These are phyloP conservation scores for Atrina japonica DNA, from an alignment of 2,888 invertebrate genomes.

Conservation along the genomic window DNA sequence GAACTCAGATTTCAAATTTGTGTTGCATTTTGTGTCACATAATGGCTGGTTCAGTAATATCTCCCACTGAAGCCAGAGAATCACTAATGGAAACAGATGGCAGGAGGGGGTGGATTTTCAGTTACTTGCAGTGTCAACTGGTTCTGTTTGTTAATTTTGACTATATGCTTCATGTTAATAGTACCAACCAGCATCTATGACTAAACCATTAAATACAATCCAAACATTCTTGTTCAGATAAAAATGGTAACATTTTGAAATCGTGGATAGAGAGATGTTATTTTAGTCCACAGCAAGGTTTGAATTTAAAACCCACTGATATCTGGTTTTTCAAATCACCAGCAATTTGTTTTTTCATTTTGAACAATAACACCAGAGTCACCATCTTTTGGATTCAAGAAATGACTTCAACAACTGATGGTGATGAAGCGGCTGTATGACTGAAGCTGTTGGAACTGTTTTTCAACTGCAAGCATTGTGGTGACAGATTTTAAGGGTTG, in stretches of 20 bases:
- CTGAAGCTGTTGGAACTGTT: slow-evolving; percentile 21
- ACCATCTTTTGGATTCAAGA: slow-evolving; percentile 5
- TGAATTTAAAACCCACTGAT: background rate
- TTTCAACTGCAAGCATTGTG: slow-evolving; percentile 23
- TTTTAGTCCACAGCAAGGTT: background rate
- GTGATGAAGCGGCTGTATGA: slow-evolving; percentile 24
- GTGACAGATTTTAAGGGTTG: slow-evolving; percentile 27
- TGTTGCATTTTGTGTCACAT: background rate
- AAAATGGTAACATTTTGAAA: background rate
- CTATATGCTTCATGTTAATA: background rate
- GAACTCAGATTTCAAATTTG: background rate
- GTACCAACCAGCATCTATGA: background rate
- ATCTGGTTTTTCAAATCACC: slow-evolving; percentile 8
- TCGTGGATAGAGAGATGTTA: background rate
- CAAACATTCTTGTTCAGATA: background rate
- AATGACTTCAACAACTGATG: background rate
- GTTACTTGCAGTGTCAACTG: background rate
- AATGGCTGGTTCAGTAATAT: background rate
- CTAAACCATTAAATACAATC: background rate
- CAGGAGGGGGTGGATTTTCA: background rate
- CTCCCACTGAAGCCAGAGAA: background rate
- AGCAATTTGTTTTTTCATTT: slow-evolving; percentile 4
- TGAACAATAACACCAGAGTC: background rate
- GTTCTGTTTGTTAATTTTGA: slow-evolving; percentile 2
- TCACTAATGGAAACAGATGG: background rate